Conservation (phyloP, 2,113 vertebrate genomes). For the Hiodon tergisus region DNA sequence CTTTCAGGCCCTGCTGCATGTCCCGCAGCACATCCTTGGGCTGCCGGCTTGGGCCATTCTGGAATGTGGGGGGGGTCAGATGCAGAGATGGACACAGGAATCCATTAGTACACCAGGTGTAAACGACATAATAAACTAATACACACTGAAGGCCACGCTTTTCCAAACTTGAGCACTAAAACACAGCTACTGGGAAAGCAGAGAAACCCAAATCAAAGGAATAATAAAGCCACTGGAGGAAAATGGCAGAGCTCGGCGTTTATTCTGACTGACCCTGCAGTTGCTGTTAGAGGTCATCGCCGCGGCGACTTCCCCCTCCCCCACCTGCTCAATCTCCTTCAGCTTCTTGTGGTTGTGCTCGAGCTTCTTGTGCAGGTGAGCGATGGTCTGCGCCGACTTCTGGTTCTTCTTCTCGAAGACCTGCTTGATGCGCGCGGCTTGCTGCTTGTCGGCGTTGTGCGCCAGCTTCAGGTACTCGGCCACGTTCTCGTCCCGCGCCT, state of each 20-base stretch:
- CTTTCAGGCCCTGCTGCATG: slow-evolving; percentile 79
- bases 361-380: slow-evolving; percentile 91
- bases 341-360: slow-evolving; percentile 89
- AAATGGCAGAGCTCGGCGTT: too few species aligned
- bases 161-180: background rate
- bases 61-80: background rate
- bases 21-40: slow-evolving; percentile 79
- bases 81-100: background rate
- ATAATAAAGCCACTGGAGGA: too few species aligned
- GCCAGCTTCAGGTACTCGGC: slow-evolving; percentile 92
- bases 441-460: slow-evolving; percentile 90
- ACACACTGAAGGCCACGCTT: background rate
- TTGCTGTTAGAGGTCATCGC: too few species aligned
- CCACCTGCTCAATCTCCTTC: slow-evolving; percentile 74
- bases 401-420: slow-evolving; percentile 98
- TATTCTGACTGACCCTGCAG: too few species aligned
- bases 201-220: too few species aligned
- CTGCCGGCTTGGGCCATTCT: slow-evolving; percentile 74
- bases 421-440: slow-evolving; percentile 88
- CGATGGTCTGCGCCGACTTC: slow-evolving; percentile 87
- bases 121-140: background rate
- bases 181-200: background rate
- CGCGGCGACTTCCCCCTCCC: background rate
- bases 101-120: background rate
- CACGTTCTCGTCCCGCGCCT: slow-evolving; percentile 84